Evolutionary conservation across 2,888 invertebrate species (phyloP), one percentile per base, ranked within the genome.

Genomic region (Orchestes rusci): DNA sequence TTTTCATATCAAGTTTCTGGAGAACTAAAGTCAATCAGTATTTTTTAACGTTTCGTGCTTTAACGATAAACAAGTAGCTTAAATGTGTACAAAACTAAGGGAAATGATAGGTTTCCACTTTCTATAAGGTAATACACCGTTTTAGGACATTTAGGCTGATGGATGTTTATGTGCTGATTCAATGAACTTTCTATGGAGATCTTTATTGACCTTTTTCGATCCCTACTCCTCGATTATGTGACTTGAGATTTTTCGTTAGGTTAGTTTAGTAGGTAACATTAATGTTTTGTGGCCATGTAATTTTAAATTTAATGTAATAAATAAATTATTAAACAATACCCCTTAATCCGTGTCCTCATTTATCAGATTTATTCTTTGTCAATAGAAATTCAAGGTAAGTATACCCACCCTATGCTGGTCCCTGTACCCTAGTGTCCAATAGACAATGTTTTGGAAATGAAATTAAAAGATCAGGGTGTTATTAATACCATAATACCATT

Each of bases 271-370:
- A 51, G 45, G 35, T 56, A 62, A 44, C 32, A 61, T 67, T 65
- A 67, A 67, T 68, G 67, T 68, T 69, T 68, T 69, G 68, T 69
- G 69, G 69, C 69, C 69, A 69, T 69, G 69, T 69, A 68, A 68
- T 68, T 68, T 68, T 68, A 68, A 68, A 67, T 68, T 68, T 69
- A 69, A 67, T 67, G 68, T 68, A 69, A 68, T 69, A 68, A 69
- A 68, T 62, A 64, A 67, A 57, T 61, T 57, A 61, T 58, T 58
- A 46, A 50, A 49, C 42, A 36, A 15, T 46, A n/a, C n/a, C n/a
- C n/a, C n/a, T n/a, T n/a, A n/a, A n/a, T n/a, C n/a, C n/a, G n/a
- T n/a, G n/a, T n/a, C n/a, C n/a, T n/a, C n/a, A n/a, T n/a, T n/a
- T n/a, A n/a, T n/a, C n/a, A n/a, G n/a, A n/a, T n/a, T n/a, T n/a